A percentile compares a stretch with the other conserved stretches of the same genome.
These are phyloP conservation scores for Phorcus lineatus DNA, from an alignment of 2,888 invertebrate genomes.

Conservation along the genomic window DNA sequence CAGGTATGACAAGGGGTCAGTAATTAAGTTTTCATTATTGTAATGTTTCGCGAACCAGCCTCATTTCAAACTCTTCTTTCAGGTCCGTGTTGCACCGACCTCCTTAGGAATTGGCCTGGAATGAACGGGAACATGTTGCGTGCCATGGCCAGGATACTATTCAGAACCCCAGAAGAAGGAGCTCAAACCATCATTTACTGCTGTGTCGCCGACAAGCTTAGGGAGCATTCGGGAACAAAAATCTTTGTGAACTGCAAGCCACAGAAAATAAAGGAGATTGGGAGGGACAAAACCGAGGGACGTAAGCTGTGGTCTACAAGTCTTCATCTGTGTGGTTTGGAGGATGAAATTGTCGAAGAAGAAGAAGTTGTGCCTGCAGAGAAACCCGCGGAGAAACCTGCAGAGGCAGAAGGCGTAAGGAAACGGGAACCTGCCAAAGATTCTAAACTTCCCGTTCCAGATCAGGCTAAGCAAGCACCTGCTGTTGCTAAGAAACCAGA, in stretches of 20 bases:
- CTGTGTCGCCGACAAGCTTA: constrained; percentile 62
- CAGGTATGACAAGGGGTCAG: too few species aligned
- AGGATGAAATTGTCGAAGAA: constrained; percentile 35
- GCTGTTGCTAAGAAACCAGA: constrained; percentile 5
- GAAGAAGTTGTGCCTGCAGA: constrained; percentile 33
- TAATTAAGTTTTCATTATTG: too few species aligned
- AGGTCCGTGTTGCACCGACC: constrained; percentile 64
- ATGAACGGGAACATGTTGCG: constrained; percentile 61
- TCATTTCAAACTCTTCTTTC: not conserved
- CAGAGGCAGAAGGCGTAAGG: constrained; percentile 31
- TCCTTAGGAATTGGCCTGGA: constrained; percentile 66
- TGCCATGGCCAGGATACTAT: constrained; percentile 57
- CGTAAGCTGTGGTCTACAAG: constrained; percentile 61
- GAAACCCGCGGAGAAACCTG: not conserved
- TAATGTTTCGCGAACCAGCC: too few species aligned
- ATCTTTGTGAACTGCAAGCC: constrained; percentile 59
- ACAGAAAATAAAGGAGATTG: constrained; percentile 42
- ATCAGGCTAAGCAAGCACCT: constrained; percentile 6
- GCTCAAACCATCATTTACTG: constrained; percentile 68
- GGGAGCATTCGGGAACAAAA: constrained; percentile 58
- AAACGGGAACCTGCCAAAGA: constrained; percentile 36
- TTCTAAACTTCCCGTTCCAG: not conserved
- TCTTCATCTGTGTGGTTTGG: constrained; percentile 59
- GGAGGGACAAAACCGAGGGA: constrained; percentile 47
- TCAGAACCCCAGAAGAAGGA: constrained; percentile 68